Evolutionary conservation across 2,113 vertebrate genomes (phyloP).

Genomic region (Numenius arquata): DNA sequence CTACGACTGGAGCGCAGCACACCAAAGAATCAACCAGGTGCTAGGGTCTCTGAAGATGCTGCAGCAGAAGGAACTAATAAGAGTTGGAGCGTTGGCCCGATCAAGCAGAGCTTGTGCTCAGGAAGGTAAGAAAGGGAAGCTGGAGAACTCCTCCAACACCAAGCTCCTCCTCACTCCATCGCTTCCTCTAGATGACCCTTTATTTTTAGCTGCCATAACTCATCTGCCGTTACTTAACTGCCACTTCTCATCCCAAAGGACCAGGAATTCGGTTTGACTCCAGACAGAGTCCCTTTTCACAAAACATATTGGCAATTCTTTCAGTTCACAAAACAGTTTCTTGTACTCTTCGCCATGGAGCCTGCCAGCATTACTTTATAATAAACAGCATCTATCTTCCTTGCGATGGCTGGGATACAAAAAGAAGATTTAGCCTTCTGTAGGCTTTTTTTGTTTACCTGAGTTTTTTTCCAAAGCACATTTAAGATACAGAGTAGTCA

Average conservation of each 20-base stretch:
- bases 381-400: not conserved
- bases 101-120: not conserved
- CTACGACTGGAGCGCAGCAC: not conserved
- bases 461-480: not conserved
- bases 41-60: not conserved
- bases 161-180: not conserved
- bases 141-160: not conserved
- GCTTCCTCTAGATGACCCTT: not conserved
- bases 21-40: not conserved
- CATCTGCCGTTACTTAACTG: not conserved
- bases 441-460: not conserved
- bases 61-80: not conserved
- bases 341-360: not conserved
- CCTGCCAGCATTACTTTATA: not conserved
- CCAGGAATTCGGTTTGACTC: not conserved
- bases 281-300: not conserved
- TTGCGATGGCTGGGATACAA: not conserved
- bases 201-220: not conserved
- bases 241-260: not conserved
- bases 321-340: not conserved
- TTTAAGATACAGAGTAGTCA: not conserved
- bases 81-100: not conserved
- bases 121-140: not conserved
- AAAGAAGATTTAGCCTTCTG: not conserved
- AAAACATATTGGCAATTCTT: not conserved